A percentile compares a stretch with the other conserved stretches of the same genome.
phyloP scores from a whole-genome alignment of 2,113 vertebrate genomes.

The Montifringilla adamsi region DNA sequence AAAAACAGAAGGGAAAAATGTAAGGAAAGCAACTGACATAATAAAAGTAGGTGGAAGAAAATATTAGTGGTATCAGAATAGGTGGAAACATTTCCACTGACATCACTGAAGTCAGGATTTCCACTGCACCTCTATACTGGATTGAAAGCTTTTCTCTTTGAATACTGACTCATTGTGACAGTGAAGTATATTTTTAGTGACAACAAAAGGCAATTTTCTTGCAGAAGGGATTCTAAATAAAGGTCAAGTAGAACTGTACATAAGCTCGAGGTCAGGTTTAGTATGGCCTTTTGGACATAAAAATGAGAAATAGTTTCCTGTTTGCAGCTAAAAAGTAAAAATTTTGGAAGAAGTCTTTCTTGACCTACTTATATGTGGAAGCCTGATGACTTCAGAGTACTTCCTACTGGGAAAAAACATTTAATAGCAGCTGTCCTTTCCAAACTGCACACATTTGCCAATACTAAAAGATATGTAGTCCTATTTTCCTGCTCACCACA shows the following conservation, averaged over 20 bases:
- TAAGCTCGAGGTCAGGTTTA: background rate
- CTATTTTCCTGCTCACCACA: background rate
- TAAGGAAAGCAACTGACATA: background rate
- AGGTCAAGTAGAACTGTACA: background rate
- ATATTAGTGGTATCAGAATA: background rate
- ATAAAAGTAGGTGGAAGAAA: background rate
- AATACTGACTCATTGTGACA: background rate
- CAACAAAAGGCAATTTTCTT: constrained; percentile 18
- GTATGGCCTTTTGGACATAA: background rate
- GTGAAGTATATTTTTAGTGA: background rate
- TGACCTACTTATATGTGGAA: constrained; percentile 13
- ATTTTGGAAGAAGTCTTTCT: background rate
- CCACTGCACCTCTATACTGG: background rate
- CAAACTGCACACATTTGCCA: background rate
- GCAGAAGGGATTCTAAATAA: background rate
- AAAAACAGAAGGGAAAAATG: background rate
- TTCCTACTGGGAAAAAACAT: background rate
- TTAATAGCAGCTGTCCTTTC: background rate
- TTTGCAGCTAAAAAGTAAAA: background rate
- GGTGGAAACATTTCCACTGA: background rate
- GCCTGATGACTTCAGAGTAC: background rate
- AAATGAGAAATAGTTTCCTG: background rate
- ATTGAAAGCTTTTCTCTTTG: background rate
- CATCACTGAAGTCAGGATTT: background rate
- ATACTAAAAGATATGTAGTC: background rate